phyloP scores from a whole-genome alignment of 2,113 vertebrate species.

The Nicator chloris region DNA sequence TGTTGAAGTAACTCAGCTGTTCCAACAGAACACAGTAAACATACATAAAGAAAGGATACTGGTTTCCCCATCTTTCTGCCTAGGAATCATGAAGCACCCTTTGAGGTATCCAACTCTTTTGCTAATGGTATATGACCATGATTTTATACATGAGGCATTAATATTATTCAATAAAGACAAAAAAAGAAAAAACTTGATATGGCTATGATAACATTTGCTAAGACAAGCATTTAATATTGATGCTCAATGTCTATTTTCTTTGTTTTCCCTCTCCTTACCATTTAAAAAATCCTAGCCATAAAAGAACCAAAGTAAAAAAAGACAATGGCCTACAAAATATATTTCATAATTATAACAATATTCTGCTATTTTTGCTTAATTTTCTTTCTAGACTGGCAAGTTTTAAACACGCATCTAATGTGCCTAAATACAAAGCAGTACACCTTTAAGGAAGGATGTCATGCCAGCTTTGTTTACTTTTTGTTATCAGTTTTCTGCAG shows the following conservation, averaged over 20 bases:
- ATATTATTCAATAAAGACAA: not conserved
- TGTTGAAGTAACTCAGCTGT: not conserved
- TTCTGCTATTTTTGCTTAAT: not conserved
- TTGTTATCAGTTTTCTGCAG: not conserved
- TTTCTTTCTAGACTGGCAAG: not conserved
- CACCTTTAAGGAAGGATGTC: not conserved
- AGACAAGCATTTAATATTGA: not conserved
- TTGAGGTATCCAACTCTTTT: not conserved
- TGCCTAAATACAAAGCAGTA: not conserved
- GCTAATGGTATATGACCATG: not conserved
- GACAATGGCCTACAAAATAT: not conserved
- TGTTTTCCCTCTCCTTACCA: not conserved
- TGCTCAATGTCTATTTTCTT: not conserved
- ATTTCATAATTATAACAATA: not conserved
- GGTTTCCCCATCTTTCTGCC: not conserved
- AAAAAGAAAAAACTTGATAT: not conserved
- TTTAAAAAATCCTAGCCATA: not conserved
- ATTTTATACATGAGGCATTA: not conserved
- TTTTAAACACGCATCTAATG: not conserved
- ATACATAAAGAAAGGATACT: not conserved
- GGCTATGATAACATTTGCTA: not conserved
- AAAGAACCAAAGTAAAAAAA: not conserved
- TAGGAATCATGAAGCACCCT: not conserved
- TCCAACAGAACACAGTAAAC: not conserved
- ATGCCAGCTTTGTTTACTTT: not conserved